phyloP scores from a whole-genome alignment of 1,140 invertebrate species.

The honey bee (Apis mellifera) region Amel_HAv3.1 CM009936.2:7151501-7152000 shows the following conservation, averaged over 20 bases:
- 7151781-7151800: no score
- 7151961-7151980: not conserved
- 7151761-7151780: no score
- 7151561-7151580: not conserved
- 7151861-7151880: not conserved
- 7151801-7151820: no score
- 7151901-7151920: not conserved
- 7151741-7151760: no score
- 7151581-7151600: not conserved
- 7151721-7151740: no score
- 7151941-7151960: not conserved
- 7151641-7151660: no score
- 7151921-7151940: conserved; percentile 1
- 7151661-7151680: no score
- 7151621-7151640: not conserved
- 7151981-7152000: not conserved
- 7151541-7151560: conserved; percentile 29
- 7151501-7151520: conserved; percentile 74
- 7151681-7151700: no score
- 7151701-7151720: no score
- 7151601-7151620: not conserved
- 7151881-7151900: not conserved
- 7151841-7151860: not conserved
- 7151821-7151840: no score
- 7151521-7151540: conserved; percentile 59